Conservation (phyloP, 1,140 invertebrate species). For the Aphelenchoides besseyi region DNA sequence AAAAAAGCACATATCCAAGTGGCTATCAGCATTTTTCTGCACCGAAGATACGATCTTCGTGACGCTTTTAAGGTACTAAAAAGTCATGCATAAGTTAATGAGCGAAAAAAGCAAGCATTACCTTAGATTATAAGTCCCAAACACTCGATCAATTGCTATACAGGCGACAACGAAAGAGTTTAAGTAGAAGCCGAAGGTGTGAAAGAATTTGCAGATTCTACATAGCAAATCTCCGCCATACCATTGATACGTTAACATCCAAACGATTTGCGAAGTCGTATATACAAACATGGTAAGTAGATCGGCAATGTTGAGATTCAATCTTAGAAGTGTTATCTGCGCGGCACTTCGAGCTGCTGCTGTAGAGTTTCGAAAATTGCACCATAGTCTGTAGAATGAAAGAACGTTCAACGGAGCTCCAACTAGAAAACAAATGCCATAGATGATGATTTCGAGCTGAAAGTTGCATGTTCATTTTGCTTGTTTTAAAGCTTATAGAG, state of each 20-base stretch:
- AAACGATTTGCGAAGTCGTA: conserved; percentile 56
- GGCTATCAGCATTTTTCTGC: conserved; percentile 41
- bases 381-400: conserved; percentile 45
- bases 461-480: conserved; percentile 10
- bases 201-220: conserved; percentile 57
- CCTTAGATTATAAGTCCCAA: conserved; percentile 57
- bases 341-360: conserved; percentile 19
- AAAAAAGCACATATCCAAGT: conserved; percentile 53
- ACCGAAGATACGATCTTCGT: conserved; percentile 41
- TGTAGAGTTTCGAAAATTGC: conserved; percentile 17
- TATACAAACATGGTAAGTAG: conserved; percentile 58
- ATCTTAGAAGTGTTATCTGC: conserved; percentile 48
- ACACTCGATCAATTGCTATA: conserved; percentile 59
- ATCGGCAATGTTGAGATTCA: conserved; percentile 57
- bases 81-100: conserved; percentile 20
- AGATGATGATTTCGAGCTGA: conserved; percentile 54
- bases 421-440: conserved; percentile 47
- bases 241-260: conserved; percentile 58
- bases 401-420: conserved; percentile 51
- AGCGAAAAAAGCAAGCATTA: conserved; percentile 26
- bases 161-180: conserved; percentile 61
- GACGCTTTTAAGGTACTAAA: conserved; percentile 52
- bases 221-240: conserved; percentile 58
- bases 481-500: neutral
- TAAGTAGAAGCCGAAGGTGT: conserved; percentile 60